Conservation (phyloP, 2,113 vertebrate species). For the Rhinopomastus cyanomelas region DNA sequence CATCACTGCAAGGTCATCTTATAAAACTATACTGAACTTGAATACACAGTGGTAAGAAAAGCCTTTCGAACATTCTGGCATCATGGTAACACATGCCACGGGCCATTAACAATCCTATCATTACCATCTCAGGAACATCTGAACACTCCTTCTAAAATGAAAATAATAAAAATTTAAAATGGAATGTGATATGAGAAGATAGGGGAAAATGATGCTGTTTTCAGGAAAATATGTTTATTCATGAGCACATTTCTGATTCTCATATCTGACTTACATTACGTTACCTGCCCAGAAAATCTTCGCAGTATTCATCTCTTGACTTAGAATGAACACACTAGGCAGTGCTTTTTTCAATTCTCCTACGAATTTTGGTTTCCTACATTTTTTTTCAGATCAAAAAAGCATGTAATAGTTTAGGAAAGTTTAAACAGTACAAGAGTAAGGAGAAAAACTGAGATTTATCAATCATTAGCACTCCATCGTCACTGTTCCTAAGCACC, state of each 20-base stretch:
- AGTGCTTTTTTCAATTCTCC: neutral
- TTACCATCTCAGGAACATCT: neutral
- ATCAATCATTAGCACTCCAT: neutral
- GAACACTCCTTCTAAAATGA: neutral
- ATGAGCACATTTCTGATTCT: neutral
- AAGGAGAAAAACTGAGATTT: neutral
- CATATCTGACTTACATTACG: neutral
- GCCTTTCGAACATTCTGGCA: neutral
- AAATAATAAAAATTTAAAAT: neutral
- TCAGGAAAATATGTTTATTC: neutral
- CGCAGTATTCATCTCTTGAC: neutral
- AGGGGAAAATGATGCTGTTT: neutral
- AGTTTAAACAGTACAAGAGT: neutral
- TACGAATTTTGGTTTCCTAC: neutral
- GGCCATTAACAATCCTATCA: neutral
- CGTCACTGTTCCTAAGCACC: neutral
- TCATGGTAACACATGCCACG: neutral
- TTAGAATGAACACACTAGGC: neutral
- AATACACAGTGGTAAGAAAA: neutral
- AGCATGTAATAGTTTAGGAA: neutral
- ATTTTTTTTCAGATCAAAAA: neutral
- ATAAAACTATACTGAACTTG: neutral
- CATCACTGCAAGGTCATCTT: neutral
- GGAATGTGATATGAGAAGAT: neutral
- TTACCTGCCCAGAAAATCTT: neutral